Conservation (phyloP, 2,888 invertebrate genomes). For the Herminia tarsipennalis region DNA sequence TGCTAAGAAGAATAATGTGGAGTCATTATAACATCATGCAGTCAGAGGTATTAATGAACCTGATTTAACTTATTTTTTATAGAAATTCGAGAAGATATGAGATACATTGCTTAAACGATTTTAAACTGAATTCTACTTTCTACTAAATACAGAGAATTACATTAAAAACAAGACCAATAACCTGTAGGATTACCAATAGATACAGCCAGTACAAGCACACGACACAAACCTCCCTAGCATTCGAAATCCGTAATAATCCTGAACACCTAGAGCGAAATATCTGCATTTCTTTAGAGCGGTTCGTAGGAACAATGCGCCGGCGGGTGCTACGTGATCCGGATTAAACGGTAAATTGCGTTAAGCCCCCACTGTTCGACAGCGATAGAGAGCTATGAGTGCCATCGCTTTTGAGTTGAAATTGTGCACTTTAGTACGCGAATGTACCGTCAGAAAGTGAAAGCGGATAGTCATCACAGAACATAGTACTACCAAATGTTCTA, state of each 20-base stretch:
- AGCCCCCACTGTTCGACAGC: constrained; percentile 52
- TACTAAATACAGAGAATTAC: neutral
- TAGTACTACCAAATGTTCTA: too few species aligned
- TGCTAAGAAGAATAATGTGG: too few species aligned
- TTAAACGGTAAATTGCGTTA: constrained; percentile 62
- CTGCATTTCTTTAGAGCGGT: constrained; percentile 42
- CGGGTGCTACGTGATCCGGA: constrained; percentile 47
- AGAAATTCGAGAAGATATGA: too few species aligned
- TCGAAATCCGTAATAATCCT: constrained; percentile 30
- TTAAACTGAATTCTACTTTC: too few species aligned
- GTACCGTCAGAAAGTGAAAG: constrained; percentile 25
- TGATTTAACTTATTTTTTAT: too few species aligned
- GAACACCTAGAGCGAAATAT: constrained; percentile 29
- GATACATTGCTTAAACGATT: too few species aligned
- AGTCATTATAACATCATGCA: too few species aligned
- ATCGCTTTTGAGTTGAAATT: constrained; percentile 44
- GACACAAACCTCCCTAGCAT: neutral
- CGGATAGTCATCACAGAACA: constrained; percentile 6
- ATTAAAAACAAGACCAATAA: too few species aligned
- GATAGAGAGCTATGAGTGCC: constrained; percentile 53
- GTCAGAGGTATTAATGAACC: too few species aligned
- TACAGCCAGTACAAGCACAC: neutral
- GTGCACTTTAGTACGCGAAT: constrained; percentile 44
- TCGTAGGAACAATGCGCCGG: constrained; percentile 43
- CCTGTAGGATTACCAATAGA: too few species aligned